Base-by-base conservation (phyloP, 2,888 invertebrate species). In the Ctenicera cuprea region DNA sequence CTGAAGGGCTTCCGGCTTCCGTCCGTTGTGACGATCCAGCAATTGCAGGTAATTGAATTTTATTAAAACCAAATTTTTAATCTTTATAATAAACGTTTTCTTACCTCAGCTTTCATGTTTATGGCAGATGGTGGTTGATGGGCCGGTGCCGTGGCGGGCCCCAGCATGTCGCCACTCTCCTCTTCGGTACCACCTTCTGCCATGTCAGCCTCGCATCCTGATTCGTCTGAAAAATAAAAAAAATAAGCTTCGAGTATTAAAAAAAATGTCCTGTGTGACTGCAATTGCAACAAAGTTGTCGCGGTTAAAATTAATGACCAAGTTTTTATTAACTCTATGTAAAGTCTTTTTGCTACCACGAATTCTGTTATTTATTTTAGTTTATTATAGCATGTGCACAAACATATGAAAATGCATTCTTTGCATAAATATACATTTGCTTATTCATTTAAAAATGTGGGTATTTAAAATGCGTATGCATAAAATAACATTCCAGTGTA, bases 121-220 rank as follows among this genome's bases (percentile, higher is more conserved):
- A 85, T 79, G 71, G 80, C 81, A 81, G 86, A 88, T 87, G 79
- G 88, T 87, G 79, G 88, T 82, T 89, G 89, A 80, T 89, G 88
- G 77, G 88, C 87, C 81, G 89, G 89, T 82, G 86, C 86, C 79
- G 89, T 87, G 78, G 90, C 89, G 84, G 89, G 89, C 84, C 90
- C 86, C 83, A 87, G 85, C 87, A 87, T 87, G 85, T 89, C 90
- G 87, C 89, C 89, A 87, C 87, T 89, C 87, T 89, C 88, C 87
- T 91, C 92, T 89, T 91, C 92, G 82, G 86, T 87, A 87, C 90
- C 90, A 88, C 94, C 94, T 90, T 93, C 93, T 89, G 92, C 91
- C 93, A 93, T 93, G 91, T 93, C 93, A 93, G 92, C 92, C 93
- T 92, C 92, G 92, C 93, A 93, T 93, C 93, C 92, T 92, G 93